A percentile compares a stretch with the other conserved stretches of the same genome.
Conservation (phyloP, 2,797 vertebrate genomes). For the Pipistrellus pygmaeus region DNA sequence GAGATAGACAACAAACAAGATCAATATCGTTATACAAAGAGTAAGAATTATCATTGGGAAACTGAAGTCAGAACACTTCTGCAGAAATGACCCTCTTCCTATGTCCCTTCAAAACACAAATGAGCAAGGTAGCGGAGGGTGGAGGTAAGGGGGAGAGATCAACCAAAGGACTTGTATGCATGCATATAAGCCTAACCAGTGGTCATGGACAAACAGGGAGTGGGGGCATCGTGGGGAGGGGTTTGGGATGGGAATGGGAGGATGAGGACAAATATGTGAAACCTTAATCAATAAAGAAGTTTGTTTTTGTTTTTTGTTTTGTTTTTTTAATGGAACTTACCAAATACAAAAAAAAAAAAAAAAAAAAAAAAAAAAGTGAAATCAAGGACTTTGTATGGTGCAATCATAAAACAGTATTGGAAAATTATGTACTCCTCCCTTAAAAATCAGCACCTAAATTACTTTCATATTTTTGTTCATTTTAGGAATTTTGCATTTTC, state of each 20-base stretch:
- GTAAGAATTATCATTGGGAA: neutral
- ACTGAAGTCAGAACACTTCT: neutral
- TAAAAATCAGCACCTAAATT: neutral
- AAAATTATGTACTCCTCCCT: neutral
- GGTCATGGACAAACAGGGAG: no score
- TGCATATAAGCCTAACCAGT: no score
- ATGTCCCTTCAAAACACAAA: neutral
- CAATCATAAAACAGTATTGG: neutral
- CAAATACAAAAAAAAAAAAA: no score
- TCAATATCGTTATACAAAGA: neutral
- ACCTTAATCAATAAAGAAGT: no score
- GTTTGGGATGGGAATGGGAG: no score
- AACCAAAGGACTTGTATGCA: no score
- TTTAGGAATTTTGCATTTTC: neutral
- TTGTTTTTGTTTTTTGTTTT: no score
- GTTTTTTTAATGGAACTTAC: no score
- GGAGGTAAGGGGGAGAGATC: no score
- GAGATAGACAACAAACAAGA: neutral
- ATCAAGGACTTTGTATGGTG: neutral
- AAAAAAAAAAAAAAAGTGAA: neutral
- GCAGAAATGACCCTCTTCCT: neutral
- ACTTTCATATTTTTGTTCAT: conserved; percentile 18
- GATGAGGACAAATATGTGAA: no score
- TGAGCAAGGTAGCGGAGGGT: no score
- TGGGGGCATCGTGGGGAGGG: no score